Evolutionary conservation across 2,113 vertebrate species (phyloP).

Genomic region (Lampris megalopsis): DNA sequence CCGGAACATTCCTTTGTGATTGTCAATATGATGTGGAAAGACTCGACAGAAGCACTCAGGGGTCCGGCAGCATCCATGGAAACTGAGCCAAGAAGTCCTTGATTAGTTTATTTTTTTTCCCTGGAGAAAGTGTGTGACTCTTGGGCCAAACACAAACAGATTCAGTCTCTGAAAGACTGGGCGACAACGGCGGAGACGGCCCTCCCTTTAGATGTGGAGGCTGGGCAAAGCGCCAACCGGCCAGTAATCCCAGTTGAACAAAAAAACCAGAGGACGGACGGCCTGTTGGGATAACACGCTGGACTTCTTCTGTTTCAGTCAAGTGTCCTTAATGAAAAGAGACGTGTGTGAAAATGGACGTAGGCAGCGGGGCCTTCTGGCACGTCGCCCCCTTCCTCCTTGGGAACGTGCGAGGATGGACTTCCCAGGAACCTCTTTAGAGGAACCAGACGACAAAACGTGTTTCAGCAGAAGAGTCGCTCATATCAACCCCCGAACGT

Average conservation of each 20-base stretch:
- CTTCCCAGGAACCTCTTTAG: not conserved
- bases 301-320: not conserved
- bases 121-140: conserved; percentile 39
- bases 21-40: not conserved
- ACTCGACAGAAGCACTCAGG: no score
- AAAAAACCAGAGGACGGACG: not conserved
- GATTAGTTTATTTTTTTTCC: conserved; percentile 43
- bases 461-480: no score
- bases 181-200: conserved; percentile 1
- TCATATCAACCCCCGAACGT: no score
- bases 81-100: not conserved
- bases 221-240: conserved; percentile 15
- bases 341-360: no score
- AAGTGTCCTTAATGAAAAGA: not conserved
- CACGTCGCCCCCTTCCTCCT: not conserved
- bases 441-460: no score
- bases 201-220: conserved; percentile 1
- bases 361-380: no score
- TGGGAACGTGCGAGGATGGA: not conserved
- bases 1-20: not conserved
- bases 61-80: not conserved
- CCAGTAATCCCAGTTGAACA: conserved; percentile 31
- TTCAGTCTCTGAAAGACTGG: conserved; percentile 8
- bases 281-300: not conserved
- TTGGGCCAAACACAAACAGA: conserved; percentile 29